Evolutionary conservation across 2,888 invertebrate genomes (phyloP), one percentile per base, ranked within the genome.

Genomic region (Baccha elongata): DNA sequence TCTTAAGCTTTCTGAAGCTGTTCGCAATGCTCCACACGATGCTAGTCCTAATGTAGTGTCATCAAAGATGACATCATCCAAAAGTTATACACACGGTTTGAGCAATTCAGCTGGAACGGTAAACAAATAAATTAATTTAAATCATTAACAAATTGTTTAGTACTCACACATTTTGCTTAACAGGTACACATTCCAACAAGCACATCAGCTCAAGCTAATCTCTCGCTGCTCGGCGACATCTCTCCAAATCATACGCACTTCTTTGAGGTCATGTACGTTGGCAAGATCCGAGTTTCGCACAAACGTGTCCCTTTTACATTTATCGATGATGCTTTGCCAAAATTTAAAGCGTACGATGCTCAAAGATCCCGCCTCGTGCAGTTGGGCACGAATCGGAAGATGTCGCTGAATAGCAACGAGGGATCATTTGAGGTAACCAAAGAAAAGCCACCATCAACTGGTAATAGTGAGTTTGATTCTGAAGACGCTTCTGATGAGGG

Each of bases 241-340:
- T 96, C 96, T 0, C 95, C 96, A 7, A 96, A 96, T 86, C 96
- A 96, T 80, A 96, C 96, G 21, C 96, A 96, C 89, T 97, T 97
- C 91, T 97, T 97, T 88, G 97, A 97, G 93, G 96, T 96, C 2
- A 92, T 98, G 85, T 98, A 98, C 90, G 94, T 98, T 53, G 98
- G 98, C 0, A 97, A 97, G 91, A 97, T 97, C 53, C 94, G 96
- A 85, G 96, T 97, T 86, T 95, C 96, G 40, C 95, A 96, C 87
- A 94, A 96, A 87, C 97, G 96, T 88, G 91, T 91, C 0, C 96
- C 97, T 0, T 96, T 96, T 85, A 93, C 95, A 0, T 95, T 98
- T 86, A 97, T 98, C 86, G 98, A 98, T 88, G 97, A 98, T 88
- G 96, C 98, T 1, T 91, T 98, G 71, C 93, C 94, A 75, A 97